Percentiles rank a stretch among this genome's conserved stretches.
Evolutionary conservation across 1,140 invertebrate species (phyloP).

Genomic region (Teleopsis dalmanni): DNA sequence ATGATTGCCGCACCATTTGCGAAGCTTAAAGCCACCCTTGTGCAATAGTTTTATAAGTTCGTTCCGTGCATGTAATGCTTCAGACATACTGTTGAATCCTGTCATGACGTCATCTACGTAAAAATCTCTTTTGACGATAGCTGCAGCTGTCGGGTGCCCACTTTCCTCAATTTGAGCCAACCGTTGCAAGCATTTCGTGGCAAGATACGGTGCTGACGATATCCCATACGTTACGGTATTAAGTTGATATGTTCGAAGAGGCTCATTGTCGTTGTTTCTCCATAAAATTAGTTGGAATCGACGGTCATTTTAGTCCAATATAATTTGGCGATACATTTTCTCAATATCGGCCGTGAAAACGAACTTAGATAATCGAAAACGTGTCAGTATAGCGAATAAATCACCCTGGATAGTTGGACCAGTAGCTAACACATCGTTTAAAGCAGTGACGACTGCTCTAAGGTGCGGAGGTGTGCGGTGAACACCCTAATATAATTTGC

Average conservation of each 20-base stretch:
- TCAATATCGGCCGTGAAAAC: too few relatives aligned
- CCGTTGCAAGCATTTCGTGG: not conserved
- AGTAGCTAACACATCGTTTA: not conserved
- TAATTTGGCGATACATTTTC: slow-evolving; percentile 44
- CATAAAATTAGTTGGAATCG: too few relatives aligned
- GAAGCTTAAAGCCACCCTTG: too few relatives aligned
- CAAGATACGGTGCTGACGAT: not conserved
- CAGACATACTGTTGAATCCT: too few relatives aligned
- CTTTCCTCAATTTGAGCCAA: not conserved
- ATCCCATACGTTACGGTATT: not conserved
- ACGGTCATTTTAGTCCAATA: too few relatives aligned
- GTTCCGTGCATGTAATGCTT: too few relatives aligned
- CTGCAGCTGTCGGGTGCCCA: not conserved
- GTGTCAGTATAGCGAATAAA: slow-evolving; percentile 19
- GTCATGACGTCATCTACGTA: slow-evolving; percentile 46
- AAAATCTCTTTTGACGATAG: slow-evolving; percentile 23
- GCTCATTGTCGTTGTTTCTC: too few relatives aligned
- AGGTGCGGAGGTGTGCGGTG: too few relatives aligned
- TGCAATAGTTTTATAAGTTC: too few relatives aligned
- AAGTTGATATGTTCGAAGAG: not conserved
- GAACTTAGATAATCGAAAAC: slow-evolving; percentile 35
- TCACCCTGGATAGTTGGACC: not conserved
- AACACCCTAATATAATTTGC: too few relatives aligned
- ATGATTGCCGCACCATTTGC: too few relatives aligned
- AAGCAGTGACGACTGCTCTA: too few relatives aligned